These are phyloP conservation scores for Drymodes brunneopygia DNA, from an alignment of 2,113 vertebrate genomes.

Conservation along the genomic window DNA sequence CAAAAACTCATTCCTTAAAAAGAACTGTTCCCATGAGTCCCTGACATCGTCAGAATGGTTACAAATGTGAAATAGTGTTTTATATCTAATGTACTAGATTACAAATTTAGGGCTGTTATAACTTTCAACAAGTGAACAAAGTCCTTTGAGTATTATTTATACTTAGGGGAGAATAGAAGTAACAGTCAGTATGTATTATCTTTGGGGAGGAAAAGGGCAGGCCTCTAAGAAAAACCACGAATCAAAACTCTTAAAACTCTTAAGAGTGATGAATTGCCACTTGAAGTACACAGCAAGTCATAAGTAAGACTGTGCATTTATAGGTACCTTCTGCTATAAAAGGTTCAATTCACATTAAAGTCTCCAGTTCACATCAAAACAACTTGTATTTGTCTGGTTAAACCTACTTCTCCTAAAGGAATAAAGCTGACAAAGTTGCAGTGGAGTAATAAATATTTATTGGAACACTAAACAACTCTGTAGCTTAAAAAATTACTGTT, in stretches of 20 bases:
- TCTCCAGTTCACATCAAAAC: not conserved
- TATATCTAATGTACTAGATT: not conserved
- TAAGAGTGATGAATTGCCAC: not conserved
- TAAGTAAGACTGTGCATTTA: not conserved
- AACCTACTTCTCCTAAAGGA: not conserved
- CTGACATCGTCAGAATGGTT: not conserved
- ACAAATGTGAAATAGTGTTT: not conserved
- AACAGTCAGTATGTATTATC: not conserved
- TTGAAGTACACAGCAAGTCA: not conserved
- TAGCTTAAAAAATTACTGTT: not conserved
- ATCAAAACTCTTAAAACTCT: not conserved
- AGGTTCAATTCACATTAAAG: not conserved
- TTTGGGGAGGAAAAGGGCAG: not conserved
- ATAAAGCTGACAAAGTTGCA: not conserved
- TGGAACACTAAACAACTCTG: not conserved
- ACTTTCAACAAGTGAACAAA: not conserved
- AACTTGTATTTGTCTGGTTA: slow-evolving; percentile 6
- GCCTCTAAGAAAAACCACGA: not conserved
- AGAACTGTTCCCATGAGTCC: not conserved
- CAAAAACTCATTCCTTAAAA: not conserved
- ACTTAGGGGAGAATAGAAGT: not conserved
- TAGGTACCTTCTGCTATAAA: not conserved
- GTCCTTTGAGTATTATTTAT: not conserved
- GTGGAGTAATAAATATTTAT: not conserved
- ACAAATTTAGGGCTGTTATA: not conserved